Evolutionary conservation across 2,113 vertebrate species (phyloP), one percentile per base, ranked within the genome.

Genomic region (Cariama cristata): DNA sequence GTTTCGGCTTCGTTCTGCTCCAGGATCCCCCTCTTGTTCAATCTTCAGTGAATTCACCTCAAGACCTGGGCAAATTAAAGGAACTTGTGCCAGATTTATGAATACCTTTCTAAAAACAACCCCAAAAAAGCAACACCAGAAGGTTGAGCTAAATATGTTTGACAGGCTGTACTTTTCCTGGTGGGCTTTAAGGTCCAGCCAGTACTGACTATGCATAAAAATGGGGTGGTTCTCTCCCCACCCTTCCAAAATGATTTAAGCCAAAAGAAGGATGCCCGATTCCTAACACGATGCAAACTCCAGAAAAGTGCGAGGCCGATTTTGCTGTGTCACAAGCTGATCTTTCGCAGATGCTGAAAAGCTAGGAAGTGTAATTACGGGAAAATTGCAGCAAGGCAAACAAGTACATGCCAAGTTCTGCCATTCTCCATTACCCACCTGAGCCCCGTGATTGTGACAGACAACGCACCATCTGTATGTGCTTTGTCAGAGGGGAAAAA

Each of bases 371-470:
- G 98, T 98, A 99, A 98, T 99, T 99, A 99, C 35, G 93, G 96
- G 97, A 92, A 98, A 98, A 98, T 98, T 98, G 98, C 98, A 95
- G 97, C 98, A 97, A 98, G 98, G 98, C 98, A 97, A 98, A 98
- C 96, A 95, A 97, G 97, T 92, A 97, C 96, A 98, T 98, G 98
- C 98, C 98, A 98, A 96, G 97, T 96, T 93, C 96, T 98, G 98
- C 98, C 98, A 98, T 92, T 98, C 98, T 94, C 97, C 98, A 99
- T 99, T 99, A 98, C 96, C 98, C 98, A 99, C 99, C 99, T 99
- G 99, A 98, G 97, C 90, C 88, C 86, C 94, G 94, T 99, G 98
- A 99, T 99, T 98, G 98, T 88, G 96, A 75, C 72, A 97, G 98
- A 99, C 98, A 99, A 94, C 60, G 2, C 93, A 94, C 98, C 99